These are phyloP conservation scores for Rattus norvegicus DNA, from an alignment of 2,113 vertebrate genomes.

Conservation along the genomic window DNA sequence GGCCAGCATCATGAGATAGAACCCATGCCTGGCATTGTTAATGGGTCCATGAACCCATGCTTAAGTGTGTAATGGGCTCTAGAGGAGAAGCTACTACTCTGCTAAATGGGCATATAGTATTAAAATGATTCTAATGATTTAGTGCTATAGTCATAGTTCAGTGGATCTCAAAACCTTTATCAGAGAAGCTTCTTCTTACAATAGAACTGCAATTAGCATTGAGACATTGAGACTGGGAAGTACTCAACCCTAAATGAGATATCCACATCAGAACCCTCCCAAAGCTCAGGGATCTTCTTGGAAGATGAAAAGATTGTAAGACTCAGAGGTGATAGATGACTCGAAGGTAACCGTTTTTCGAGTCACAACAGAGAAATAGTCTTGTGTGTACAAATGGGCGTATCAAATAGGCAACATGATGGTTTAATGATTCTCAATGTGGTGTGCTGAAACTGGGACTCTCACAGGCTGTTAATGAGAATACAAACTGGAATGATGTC, in stretches of 20 bases:
- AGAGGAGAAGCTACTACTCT: background rate
- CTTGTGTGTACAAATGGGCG: background rate
- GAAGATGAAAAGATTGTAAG: constrained; percentile 21
- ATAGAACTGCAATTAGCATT: background rate
- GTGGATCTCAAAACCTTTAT: background rate
- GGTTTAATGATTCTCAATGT: background rate
- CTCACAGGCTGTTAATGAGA: background rate
- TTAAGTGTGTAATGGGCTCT: background rate
- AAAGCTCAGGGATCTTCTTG: background rate
- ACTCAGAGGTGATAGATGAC: constrained; percentile 34
- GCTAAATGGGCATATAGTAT: background rate
- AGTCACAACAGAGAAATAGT: background rate
- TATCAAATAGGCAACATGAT: background rate
- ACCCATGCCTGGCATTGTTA: background rate
- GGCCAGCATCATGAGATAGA: background rate
- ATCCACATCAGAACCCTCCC: background rate
- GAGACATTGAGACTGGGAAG: background rate
- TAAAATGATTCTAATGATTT: background rate
- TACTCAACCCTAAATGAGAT: background rate
- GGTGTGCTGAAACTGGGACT: background rate
- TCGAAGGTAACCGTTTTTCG: background rate
- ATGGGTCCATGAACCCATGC: background rate
- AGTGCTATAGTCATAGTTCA: background rate
- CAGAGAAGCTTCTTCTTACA: background rate
- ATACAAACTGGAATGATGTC: background rate